phyloP scores from a whole-genome alignment of 2,113 vertebrate species.

The Cyanoderma ruficeps region DNA sequence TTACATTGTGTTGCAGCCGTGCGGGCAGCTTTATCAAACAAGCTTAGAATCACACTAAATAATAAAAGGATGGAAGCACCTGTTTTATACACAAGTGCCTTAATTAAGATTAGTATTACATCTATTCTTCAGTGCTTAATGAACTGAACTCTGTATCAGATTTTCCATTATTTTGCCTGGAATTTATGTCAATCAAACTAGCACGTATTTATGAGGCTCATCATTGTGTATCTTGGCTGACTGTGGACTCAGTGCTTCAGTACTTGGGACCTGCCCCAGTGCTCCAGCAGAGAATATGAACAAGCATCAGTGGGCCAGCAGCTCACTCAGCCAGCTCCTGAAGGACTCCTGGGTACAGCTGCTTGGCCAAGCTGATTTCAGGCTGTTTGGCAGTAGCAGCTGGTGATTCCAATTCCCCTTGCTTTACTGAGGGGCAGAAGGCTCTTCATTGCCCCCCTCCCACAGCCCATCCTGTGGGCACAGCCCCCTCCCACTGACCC shows the following conservation, averaged over 20 bases:
- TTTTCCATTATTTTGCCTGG: constrained; percentile 32
- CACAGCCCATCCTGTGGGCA: not conserved
- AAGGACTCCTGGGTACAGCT: not conserved
- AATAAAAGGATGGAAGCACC: not conserved
- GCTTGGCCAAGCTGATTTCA: constrained; percentile 10
- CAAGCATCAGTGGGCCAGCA: not conserved
- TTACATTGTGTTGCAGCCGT: not conserved
- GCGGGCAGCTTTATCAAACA: constrained; percentile 5
- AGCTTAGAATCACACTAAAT: not conserved
- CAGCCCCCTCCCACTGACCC: not conserved
- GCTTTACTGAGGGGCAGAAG: not conserved
- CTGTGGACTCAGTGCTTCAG: not conserved
- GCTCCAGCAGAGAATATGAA: not conserved
- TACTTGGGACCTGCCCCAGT: not conserved
- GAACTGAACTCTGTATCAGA: not conserved
- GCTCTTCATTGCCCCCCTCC: not conserved
- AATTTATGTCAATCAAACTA: constrained; percentile 4
- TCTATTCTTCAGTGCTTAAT: not conserved
- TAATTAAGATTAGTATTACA: not conserved
- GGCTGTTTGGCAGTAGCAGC: not conserved
- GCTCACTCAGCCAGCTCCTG: not conserved
- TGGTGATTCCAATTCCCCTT: not conserved
- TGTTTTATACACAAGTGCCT: not conserved
- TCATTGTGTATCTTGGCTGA: not conserved
- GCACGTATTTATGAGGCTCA: not conserved